These are phyloP conservation scores for Marmota monax DNA, from an alignment of 2,113 vertebrate genomes.

Conservation along the genomic window DNA sequence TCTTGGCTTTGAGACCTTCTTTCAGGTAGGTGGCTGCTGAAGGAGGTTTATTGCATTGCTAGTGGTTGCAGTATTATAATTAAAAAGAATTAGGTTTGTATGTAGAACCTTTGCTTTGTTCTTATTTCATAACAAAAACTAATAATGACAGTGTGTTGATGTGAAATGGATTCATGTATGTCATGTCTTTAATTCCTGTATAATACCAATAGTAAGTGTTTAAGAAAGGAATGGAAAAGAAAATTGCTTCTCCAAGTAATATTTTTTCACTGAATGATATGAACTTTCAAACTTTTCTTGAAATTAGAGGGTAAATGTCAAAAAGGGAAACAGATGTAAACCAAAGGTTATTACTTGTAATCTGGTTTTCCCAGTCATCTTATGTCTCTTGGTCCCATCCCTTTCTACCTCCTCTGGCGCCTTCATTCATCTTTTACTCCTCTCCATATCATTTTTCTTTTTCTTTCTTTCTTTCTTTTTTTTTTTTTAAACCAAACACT, in stretches of 20 bases:
- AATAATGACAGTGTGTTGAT: background rate
- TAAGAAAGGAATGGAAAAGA: background rate
- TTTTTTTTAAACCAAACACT: background rate
- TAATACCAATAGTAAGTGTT: background rate
- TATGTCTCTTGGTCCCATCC: background rate
- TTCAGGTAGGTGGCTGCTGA: slow-evolving; percentile 90
- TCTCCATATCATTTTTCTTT: background rate
- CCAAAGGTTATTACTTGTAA: background rate
- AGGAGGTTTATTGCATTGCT: background rate
- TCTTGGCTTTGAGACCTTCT: slow-evolving; percentile 96
- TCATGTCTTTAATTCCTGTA: background rate
- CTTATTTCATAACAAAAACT: background rate
- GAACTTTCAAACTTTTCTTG: background rate
- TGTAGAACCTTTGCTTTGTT: background rate
- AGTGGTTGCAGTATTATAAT: background rate
- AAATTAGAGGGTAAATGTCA: background rate
- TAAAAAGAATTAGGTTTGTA: background rate
- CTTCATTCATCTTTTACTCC: background rate
- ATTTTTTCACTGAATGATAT: background rate
- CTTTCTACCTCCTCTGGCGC: background rate
- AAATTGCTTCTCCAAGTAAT: background rate
- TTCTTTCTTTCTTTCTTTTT: background rate
- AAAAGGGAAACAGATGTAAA: background rate
- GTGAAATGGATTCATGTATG: background rate
- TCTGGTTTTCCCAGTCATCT: background rate